Conservation (phyloP, 2,888 invertebrate genomes). For the Drosophila limbata region DNA sequence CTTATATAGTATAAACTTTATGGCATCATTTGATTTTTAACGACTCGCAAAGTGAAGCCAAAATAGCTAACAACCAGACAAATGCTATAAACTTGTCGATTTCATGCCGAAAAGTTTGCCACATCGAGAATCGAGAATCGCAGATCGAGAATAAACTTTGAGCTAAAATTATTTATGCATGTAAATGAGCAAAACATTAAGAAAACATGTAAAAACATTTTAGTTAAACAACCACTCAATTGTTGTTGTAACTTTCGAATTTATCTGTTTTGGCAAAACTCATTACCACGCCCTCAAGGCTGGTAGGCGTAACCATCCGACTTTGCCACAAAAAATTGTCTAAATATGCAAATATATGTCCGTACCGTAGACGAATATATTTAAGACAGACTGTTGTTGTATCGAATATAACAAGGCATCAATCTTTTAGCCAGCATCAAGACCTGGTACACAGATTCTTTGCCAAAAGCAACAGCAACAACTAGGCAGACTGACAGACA, state of each 20-base stretch:
- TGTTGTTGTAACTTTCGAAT: conserved; percentile 57
- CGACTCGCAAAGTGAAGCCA: conserved; percentile 27
- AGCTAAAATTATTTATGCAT: conserved; percentile 60
- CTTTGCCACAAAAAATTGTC: conserved; percentile 15
- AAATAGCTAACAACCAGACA: conserved; percentile 16
- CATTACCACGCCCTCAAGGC: conserved; percentile 64
- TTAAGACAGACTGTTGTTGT: conserved; percentile 15
- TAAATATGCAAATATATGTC: conserved; percentile 38
- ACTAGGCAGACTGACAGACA: neutral
- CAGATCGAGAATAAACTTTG: conserved; percentile 5
- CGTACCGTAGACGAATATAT: conserved; percentile 2
- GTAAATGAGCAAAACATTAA: conserved; percentile 46
- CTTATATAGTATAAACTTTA: conserved; percentile 31
- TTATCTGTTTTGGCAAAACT: conserved; percentile 53
- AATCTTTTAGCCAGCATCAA: conserved; percentile 46
- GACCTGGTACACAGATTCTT: conserved; percentile 40
- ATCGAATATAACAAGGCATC: conserved; percentile 27
- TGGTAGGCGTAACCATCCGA: conserved; percentile 24
- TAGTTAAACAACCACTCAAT: conserved; percentile 6
- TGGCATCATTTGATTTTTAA: conserved; percentile 49
- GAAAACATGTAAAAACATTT: conserved; percentile 36
- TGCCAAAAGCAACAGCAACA: conserved; percentile 33
- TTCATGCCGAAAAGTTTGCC: conserved; percentile 55
- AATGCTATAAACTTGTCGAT: conserved; percentile 64
- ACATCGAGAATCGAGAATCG: conserved; percentile 15